phyloP scores from a whole-genome alignment of 2,113 vertebrate genomes.

The Orthonyx spaldingii region DNA sequence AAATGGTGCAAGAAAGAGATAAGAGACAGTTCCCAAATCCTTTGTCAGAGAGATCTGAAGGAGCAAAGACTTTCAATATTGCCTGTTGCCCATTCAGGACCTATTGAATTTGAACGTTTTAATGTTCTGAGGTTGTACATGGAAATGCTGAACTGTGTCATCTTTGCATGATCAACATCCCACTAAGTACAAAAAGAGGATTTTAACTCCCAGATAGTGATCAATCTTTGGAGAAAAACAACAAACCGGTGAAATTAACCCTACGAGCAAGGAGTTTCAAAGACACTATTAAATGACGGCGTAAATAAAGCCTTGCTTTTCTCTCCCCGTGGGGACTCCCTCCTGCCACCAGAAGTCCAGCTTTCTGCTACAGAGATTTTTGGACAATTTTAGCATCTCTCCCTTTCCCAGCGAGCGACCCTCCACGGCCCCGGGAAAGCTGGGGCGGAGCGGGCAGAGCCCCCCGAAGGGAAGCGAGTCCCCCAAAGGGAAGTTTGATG shows the following conservation, averaged over 20 bases:
- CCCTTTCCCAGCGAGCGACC: background rate
- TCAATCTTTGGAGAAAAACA: background rate
- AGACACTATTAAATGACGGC: background rate
- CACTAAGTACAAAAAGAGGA: background rate
- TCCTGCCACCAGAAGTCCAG: background rate
- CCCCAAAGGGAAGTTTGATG: background rate
- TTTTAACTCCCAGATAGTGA: background rate
- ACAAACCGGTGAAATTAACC: background rate
- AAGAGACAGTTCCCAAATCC: background rate
- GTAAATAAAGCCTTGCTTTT: background rate
- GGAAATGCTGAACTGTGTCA: background rate
- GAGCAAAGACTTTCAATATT: background rate
- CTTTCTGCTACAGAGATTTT: background rate
- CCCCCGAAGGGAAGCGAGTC: background rate
- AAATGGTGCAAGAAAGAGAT: constrained; percentile 31
- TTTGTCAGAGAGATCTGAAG: background rate
- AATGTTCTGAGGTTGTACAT: background rate
- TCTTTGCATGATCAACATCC: background rate
- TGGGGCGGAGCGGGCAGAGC: background rate
- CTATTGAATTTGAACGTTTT: background rate
- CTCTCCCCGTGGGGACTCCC: background rate
- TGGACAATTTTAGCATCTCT: background rate
- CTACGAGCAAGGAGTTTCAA: background rate
- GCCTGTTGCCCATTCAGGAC: background rate
- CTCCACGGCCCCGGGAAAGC: too few relatives aligned